Base-by-base conservation (phyloP, 2,888 invertebrate species). In the Mesorhabditis sp. region DNA sequence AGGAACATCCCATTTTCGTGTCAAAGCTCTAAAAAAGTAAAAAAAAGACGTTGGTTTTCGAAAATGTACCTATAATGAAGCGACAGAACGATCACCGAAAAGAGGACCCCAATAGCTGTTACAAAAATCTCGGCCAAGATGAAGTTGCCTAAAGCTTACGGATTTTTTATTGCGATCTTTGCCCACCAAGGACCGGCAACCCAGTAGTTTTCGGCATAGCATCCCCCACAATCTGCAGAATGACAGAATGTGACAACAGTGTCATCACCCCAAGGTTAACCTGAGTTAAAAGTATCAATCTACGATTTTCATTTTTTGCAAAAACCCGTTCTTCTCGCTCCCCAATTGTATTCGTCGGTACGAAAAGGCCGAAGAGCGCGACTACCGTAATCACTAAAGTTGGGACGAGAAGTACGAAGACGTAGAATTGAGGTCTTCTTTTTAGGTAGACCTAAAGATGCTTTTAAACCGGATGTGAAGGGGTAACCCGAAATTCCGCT, bases 101-200 rank as follows among this genome's bases (percentile, higher is more conserved):
- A 73, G 4, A 80, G 66, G 28, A 78, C 80, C 5, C 77, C 80
- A 41, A 76, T 74, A 4, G 80, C 76, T 0, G 77, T 76, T 5
- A 80, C 76, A 69, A 80, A 78, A 43, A 80, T 80, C 66, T 80
- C 80, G 13, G 80, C 78, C 10, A 80, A 72, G 28, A 80, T 80
- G 74, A 80, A 80, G 69, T 80, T 80, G 45, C 80, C 79, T 74
- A 66, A 15, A 69, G 66, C 15, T 13, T 42, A 10, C 41, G 43
- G 13, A 64, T 41, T n/a, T 10, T 7, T 15, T 13, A 43, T 66
- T 50, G 42, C 13, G 42, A 50, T n/a, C 13, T 4, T 13, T 28
- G n/a, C 58, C 61, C n/a, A 74, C 76, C 76, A 4, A 79, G 69
- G 6, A 80, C 43, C 3, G 80, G 80, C 4, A 80, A 72, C 6